Evolutionary conservation across 2,797 vertebrate genomes (phyloP).

Genomic region (Ctenosaura bakeri): DNA sequence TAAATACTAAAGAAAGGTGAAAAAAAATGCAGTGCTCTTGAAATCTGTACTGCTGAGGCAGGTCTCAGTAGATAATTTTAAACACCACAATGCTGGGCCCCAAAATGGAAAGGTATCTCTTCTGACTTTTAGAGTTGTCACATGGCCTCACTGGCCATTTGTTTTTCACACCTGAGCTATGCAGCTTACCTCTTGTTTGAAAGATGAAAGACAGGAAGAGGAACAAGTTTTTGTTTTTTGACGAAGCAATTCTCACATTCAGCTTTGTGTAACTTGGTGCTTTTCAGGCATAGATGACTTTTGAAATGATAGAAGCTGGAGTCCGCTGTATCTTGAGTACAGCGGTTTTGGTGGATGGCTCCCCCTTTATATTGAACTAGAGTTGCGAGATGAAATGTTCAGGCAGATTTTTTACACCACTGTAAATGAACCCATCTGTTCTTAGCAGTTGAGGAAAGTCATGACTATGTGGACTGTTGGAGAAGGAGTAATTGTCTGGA

Average conservation of each 20-base stretch:
- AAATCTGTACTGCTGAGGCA: background rate
- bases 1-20: conserved; percentile 2
- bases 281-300: background rate
- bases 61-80: background rate
- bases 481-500: background rate
- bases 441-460: background rate
- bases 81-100: background rate
- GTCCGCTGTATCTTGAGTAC: too few species aligned
- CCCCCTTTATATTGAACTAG: background rate
- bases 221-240: too few species aligned
- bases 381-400: background rate
- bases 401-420: background rate
- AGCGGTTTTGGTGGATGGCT: background rate
- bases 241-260: background rate
- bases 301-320: background rate
- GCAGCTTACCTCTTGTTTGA: background rate
- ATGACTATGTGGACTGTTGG: background rate
- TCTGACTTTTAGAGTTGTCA: background rate
- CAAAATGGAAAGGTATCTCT: background rate
- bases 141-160: background rate
- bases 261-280: background rate
- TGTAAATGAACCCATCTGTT: background rate
- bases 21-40: background rate
- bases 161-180: background rate
- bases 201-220: too few species aligned